phyloP scores from a whole-genome alignment of 2,888 invertebrate genomes.

The Notodonta ziczac region DNA sequence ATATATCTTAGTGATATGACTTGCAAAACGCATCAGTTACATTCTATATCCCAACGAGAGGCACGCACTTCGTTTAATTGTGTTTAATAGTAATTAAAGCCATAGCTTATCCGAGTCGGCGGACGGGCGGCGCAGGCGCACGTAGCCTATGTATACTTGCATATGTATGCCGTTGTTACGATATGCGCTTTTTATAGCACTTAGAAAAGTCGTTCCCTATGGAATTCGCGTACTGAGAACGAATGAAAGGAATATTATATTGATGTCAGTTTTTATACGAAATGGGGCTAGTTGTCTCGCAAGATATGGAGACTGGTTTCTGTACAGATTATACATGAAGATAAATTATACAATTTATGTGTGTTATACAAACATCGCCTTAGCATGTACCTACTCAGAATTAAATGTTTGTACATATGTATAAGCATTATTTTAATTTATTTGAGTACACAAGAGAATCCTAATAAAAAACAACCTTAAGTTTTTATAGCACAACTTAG shows the following conservation, averaged over 20 bases:
- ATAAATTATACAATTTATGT: background rate
- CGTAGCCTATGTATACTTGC: conserved; percentile 16
- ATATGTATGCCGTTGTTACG: conserved; percentile 12
- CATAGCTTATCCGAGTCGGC: conserved; percentile 39
- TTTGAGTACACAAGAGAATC: too few species aligned
- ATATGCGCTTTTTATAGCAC: conserved; percentile 12
- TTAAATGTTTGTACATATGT: too few species aligned
- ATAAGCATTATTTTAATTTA: too few species aligned
- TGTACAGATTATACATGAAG: background rate
- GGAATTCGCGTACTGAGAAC: conserved; percentile 5
- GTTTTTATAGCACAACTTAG: too few species aligned
- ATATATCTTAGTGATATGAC: background rate
- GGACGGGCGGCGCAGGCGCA: conserved; percentile 25
- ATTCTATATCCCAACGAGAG: conserved; percentile 22
- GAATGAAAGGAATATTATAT: conserved; percentile 5
- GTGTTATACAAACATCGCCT: too few species aligned
- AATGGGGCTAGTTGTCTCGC: background rate
- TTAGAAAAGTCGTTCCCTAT: conserved; percentile 15
- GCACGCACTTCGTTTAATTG: conserved; percentile 50
- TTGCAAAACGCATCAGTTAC: conserved; percentile 35
- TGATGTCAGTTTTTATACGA: conserved; percentile 8
- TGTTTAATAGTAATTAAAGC: conserved; percentile 49
- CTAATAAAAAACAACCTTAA: too few species aligned
- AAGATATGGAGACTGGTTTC: conserved; percentile 3
- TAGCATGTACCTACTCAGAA: too few species aligned